Evolutionary conservation across 1,140 invertebrate genomes (phyloP), one percentile per base, ranked within the genome.

Genomic region (Heliconius nattereri): DNA sequence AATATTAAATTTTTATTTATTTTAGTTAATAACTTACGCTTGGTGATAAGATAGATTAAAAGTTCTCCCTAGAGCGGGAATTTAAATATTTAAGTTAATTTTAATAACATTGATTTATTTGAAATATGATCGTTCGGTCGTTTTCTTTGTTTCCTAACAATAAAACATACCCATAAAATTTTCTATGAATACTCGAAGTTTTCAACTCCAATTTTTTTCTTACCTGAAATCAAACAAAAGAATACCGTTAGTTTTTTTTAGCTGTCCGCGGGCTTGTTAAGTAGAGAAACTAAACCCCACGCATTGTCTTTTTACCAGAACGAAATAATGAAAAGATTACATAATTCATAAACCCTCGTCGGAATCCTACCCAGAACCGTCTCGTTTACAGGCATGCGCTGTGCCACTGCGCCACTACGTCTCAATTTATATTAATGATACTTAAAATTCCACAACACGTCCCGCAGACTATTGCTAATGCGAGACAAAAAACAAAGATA

Each of bases 371-470:
- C 49, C 1, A 52, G 19, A 2, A 52, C 19, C 6, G 7, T 52
- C 6, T 19, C 19, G 19, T 52, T 7, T 20, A 20, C 49, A 52
- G 49, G 19, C 19, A 19, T 19, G 7, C 6, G 49, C 2, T 52
- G 6, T 16, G 3, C 49, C 1, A 52, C 49, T 20, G 7, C 49
- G 19, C 49, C 49, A 52, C 19, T 6, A 52, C 2, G 19, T 52
- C 1, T 19, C 5, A 20, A 52, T 19, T 52, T 45, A 6, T 52
- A 52, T 66, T 66, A 23, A 57, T 29, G 60, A 66, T 29, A 66
- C 60, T 66, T 66, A 66, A 66, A 66, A 66, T 66, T 66, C 60
- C 60, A 29, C 60, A 66, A 66, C 54, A 57, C 60, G 60, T 66
- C 60, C 9, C 26, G 11, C 11, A 66, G 60, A 66, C n/a, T 23